Conservation (phyloP, 2,113 vertebrate genomes). For the Cynopterus brachyotis region DNA sequence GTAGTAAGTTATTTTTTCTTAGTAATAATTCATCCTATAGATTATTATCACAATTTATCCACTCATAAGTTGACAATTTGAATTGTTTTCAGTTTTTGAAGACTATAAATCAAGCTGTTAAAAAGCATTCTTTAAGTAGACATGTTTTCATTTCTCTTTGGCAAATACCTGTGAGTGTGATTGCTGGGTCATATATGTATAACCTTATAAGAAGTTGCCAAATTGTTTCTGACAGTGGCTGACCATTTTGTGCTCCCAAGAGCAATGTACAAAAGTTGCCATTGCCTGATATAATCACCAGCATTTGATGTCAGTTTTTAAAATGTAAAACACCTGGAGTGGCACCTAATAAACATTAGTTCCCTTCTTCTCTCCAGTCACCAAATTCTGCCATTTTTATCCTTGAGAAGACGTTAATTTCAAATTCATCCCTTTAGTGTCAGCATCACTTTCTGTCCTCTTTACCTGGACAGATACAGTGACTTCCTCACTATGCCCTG, state of each 20-base stretch:
- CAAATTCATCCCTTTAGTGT: not conserved
- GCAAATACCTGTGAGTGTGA: not conserved
- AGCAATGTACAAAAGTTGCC: not conserved
- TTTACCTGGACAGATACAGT: not conserved
- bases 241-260: not conserved
- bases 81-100: not conserved
- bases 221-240: not conserved
- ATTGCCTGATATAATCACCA: not conserved
- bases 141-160: slow-evolving; percentile 5
- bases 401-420: not conserved
- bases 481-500: not conserved
- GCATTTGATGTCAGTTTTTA: not conserved
- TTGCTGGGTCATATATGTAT: not conserved
- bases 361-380: not conserved
- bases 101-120: not conserved
- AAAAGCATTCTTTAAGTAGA: not conserved
- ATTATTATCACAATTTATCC: not conserved
- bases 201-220: not conserved
- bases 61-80: not conserved
- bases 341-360: not conserved
- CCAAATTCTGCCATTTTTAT: not conserved
- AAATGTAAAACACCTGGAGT: not conserved
- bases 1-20: not conserved
- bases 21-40: not conserved
- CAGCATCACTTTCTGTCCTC: not conserved